Percentiles rank a stretch among this genome's conserved stretches.
Conservation (phyloP, 2,888 invertebrate genomes). For the Choristoneura rosaceana region DNA sequence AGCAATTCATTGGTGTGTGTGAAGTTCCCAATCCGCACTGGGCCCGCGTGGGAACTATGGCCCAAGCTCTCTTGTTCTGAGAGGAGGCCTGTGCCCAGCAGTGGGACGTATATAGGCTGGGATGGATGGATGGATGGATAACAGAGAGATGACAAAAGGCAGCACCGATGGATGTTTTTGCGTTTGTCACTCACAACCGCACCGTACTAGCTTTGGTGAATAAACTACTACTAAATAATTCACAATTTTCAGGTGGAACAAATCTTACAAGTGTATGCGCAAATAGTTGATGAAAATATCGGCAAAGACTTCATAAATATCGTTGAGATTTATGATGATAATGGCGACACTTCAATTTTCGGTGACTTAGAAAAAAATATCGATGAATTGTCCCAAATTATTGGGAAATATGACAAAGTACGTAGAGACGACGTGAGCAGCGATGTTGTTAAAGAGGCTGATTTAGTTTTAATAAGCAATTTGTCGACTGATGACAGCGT, state of each 20-base stretch:
- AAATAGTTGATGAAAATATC: conserved; percentile 57
- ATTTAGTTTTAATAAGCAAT: conserved; percentile 50
- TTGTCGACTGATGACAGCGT: conserved; percentile 52
- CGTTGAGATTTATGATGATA: conserved; percentile 47
- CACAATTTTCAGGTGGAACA: conserved; percentile 47
- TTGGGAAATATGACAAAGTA: conserved; percentile 43
- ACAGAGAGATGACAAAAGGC: too few relatives aligned
- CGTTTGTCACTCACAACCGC: too few relatives aligned
- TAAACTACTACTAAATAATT: neutral
- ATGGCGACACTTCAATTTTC: conserved; percentile 40
- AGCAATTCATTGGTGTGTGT: too few relatives aligned
- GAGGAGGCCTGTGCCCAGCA: too few relatives aligned
- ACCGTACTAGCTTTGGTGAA: neutral
- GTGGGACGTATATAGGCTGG: too few relatives aligned
- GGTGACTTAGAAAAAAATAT: conserved; percentile 43
- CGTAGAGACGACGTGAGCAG: conserved; percentile 40
- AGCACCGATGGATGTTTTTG: too few relatives aligned
- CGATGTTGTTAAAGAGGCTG: conserved; percentile 43
- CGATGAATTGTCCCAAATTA: conserved; percentile 44
- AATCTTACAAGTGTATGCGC: conserved; percentile 49
- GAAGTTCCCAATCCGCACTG: too few relatives aligned
- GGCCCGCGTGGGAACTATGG: too few relatives aligned
- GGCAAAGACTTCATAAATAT: conserved; percentile 50
- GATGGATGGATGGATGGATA: too few relatives aligned
- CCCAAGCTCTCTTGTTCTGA: too few relatives aligned